Evolutionary conservation across 2,888 invertebrate species (phyloP), one percentile per base, ranked within the genome.

Genomic region (Tiliacea citrago): DNA sequence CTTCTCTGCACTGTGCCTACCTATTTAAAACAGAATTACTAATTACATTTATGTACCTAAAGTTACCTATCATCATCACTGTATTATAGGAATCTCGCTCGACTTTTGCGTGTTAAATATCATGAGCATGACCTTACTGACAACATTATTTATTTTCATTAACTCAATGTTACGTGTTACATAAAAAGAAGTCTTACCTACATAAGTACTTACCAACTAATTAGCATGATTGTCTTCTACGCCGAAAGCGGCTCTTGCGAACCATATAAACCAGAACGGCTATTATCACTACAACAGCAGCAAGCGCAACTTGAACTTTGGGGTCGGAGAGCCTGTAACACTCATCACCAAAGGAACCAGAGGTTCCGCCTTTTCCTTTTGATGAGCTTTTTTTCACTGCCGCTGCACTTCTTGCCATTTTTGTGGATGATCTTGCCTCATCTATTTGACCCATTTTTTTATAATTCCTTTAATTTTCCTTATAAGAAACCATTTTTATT

Each of bases 221-320:
- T 63, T 77, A 81, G 65, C 71, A 58, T 29, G 73, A 49, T 42
- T 63, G 74, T 75, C 79, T 78, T 72, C 81, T 78, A 5, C 90
- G 87, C 0, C 90, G 86, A 35, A 51, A 57, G 21, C 88, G 73
- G 35, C 58, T 7, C 3, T 29, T n/a, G 68, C 90, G 73, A 90
- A 93, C 90, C 92, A 94, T 7, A 93, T 9, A 83, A 1, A 90
- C 91, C 53, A 93, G 39, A 3, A 88, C 86, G 12, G 94, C 74
- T 3, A 94, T 82, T 8, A 89, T 89, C 39, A 95, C 78, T 2
- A 93, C 73, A 0, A 88, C 91, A 13, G 91, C 89, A 21, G 92
- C 84, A 18, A 94, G 29, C 5, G 87, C 78, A 55, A 87, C 89
- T 85, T 93, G 93, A 16, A 92, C 79, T 85, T 92, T 93, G 10